These are phyloP conservation scores for Drosophila guanche DNA, from an alignment of 1,140 invertebrate genomes.

Conservation along the genomic window DNA sequence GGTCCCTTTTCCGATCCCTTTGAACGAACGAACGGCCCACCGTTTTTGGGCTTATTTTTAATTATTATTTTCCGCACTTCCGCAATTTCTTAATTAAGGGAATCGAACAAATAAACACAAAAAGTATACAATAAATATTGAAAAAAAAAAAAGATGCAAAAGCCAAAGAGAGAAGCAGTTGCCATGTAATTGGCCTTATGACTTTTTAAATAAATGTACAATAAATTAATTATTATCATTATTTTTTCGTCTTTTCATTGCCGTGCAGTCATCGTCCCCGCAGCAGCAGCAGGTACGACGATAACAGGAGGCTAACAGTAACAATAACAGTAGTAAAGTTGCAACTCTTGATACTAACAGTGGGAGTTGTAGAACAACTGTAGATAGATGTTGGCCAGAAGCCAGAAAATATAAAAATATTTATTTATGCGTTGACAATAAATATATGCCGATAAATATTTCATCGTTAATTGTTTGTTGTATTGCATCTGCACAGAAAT, in stretches of 20 bases:
- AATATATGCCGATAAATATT: too few species aligned
- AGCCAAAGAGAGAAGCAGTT: neutral
- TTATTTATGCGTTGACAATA: too few species aligned
- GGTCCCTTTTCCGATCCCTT: conserved; percentile 29
- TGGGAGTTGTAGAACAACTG: too few species aligned
- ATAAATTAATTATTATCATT: conserved; percentile 56
- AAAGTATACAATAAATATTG: neutral
- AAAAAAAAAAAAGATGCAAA: too few species aligned
- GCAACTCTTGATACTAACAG: too few species aligned
- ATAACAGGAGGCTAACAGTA: too few species aligned
- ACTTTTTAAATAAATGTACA: conserved; percentile 75
- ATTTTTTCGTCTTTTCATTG: conserved; percentile 12
- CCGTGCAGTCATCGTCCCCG: neutral
- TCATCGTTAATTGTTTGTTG: too few species aligned
- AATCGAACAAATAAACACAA: conserved; percentile 13
- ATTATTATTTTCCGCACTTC: conserved; percentile 77
- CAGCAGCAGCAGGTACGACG: neutral
- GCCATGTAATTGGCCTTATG: conserved; percentile 65
- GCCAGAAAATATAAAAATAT: too few species aligned
- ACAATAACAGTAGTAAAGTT: too few species aligned
- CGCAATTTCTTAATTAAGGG: conserved; percentile 76
- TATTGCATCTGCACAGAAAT: too few species aligned
- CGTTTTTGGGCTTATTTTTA: conserved; percentile 68
- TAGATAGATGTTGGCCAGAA: too few species aligned
- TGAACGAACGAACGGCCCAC: conserved; percentile 12